Evolutionary conservation across 2,888 invertebrate species (phyloP), one percentile per base, ranked within the genome.

Genomic region (Oscheius sp.): DNA sequence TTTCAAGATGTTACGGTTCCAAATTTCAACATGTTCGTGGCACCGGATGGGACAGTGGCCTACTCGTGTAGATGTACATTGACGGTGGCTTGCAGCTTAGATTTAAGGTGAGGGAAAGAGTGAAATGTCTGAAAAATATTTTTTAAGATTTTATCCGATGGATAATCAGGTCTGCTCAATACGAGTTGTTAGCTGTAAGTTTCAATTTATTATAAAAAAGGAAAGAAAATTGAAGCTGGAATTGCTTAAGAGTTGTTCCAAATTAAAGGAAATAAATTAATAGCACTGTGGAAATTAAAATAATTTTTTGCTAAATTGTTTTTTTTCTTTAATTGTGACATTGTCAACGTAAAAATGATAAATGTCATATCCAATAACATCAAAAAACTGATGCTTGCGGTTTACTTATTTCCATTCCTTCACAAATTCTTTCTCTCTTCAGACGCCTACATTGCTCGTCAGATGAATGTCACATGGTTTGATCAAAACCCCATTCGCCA

Each of bases 401-500:
- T n/a, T n/a, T n/a, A n/a, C n/a, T n/a, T n/a, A n/a, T n/a, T n/a
- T n/a, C n/a, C 17, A 14, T 17, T 59, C 33, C 22, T 61, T 36
- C 14, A 9, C 14, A 36, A 36, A 36, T 36, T 36, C 36, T 36
- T 14, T 36, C 36, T 36, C 14, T 41, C 14, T 78, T 70, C 66
- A 83, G 83, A 85, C 49, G 85, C 84, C 0, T 81, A 85, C 61
- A 79, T 84, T 64, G 83, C 80, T 6, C 77, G 74, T n/a, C 78
- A 85, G 70, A 81, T 85, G 26, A 80, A 84, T 38, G 80, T 85
- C 8, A 81, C 79, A 6, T 85, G 85, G 85, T 85, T 85, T 72
- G 64, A 71, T 33, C 56, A 50, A 20, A 72, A 77, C 33, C 80
- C 85, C n/a, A 80, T 85, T 30, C 68, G 83, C 47, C 79, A 78